These are phyloP conservation scores for Polia nebulosa DNA, from an alignment of 2,888 invertebrate genomes.

Conservation along the genomic window DNA sequence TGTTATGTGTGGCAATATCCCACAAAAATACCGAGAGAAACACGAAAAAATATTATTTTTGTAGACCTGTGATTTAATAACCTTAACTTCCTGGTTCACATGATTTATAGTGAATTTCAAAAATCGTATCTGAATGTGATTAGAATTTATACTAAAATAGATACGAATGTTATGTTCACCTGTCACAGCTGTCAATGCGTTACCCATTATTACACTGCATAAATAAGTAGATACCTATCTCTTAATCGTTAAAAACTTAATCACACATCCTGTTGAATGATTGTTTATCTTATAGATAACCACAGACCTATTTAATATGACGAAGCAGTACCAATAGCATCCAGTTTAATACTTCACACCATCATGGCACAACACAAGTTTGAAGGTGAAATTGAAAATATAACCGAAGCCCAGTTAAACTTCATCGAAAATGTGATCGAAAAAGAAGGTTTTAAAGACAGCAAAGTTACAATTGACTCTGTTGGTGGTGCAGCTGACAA, in stretches of 20 bases:
- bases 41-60: no score
- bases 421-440: conserved; percentile 70
- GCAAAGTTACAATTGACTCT: conserved; percentile 64
- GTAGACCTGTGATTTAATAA: no score
- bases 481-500: conserved; percentile 74
- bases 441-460: conserved; percentile 67
- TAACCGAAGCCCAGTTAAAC: conserved; percentile 68
- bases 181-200: not conserved
- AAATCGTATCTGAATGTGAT: not conserved
- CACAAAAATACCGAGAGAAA: no score
- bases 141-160: not conserved
- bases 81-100: not conserved
- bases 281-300: conserved; percentile 43
- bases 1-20: no score
- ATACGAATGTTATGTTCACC: not conserved
- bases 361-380: conserved; percentile 66
- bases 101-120: not conserved
- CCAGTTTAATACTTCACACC: not conserved
- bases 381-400: conserved; percentile 67
- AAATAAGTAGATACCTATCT: not conserved
- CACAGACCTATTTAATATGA: conserved; percentile 12
- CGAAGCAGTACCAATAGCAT: not conserved
- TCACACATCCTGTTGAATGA: conserved; percentile 8
- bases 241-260: conserved; percentile 18
- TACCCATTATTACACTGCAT: conserved; percentile 1